Evolutionary conservation across 2,113 vertebrate genomes (phyloP).

Genomic region (Thinocorus orbignyianus): DNA sequence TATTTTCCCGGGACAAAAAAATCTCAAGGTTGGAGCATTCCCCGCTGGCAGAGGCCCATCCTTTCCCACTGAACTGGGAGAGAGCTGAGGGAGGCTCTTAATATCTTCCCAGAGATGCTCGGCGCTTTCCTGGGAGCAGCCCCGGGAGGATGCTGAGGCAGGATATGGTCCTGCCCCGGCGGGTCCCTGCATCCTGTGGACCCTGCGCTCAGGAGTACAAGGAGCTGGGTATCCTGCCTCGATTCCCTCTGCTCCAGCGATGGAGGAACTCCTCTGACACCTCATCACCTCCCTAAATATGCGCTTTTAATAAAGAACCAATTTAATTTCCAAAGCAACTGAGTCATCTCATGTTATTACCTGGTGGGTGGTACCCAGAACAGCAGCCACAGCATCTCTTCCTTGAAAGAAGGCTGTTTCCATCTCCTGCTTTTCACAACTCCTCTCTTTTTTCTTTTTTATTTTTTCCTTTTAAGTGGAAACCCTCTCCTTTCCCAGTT

Average conservation of each 20-base stretch:
- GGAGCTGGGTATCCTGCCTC: background rate
- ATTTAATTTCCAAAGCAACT: constrained; percentile 24
- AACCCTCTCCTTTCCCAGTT: background rate
- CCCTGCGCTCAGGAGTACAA: accelerated
- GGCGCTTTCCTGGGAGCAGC: accelerated
- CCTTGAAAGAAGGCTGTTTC: background rate
- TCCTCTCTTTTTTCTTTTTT: background rate
- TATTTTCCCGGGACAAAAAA: constrained; percentile 1
- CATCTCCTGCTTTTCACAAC: background rate
- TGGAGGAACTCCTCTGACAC: background rate
- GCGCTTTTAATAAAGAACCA: background rate
- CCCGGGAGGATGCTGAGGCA: background rate
- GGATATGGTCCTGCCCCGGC: accelerated
- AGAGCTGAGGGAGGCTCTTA: background rate
- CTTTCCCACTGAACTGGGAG: background rate
- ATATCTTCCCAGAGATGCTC: background rate
- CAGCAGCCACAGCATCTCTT: constrained; percentile 22
- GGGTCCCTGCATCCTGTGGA: background rate
- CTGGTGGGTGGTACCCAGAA: background rate
- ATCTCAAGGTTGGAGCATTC: background rate
- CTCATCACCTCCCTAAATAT: background rate
- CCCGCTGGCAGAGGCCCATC: background rate
- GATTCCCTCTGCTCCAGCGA: background rate
- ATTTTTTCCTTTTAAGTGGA: background rate
- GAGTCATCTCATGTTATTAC: constrained; percentile 6